A percentile compares a stretch with the other conserved stretches of the same genome.
phyloP scores from a whole-genome alignment of 2,113 vertebrate species.

The Pteruthius melanotis region DNA sequence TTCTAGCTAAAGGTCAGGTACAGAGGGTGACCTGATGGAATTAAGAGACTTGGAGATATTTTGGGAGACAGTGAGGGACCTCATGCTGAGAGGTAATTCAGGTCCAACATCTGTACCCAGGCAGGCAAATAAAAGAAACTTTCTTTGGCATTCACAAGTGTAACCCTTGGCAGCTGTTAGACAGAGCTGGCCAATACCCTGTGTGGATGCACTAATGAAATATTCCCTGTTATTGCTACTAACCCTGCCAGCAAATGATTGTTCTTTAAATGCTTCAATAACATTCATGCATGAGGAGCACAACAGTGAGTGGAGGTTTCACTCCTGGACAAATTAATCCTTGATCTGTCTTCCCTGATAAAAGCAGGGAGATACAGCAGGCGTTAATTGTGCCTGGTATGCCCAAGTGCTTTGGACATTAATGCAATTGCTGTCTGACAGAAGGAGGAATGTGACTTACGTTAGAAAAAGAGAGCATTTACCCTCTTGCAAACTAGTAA shows the following conservation, averaged over 20 bases:
- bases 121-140: not conserved
- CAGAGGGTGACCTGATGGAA: not conserved
- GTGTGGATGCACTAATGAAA: not conserved
- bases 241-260: not conserved
- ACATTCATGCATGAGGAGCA: not conserved
- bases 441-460: not conserved
- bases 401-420: not conserved
- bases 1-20: not conserved
- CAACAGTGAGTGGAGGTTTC: not conserved
- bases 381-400: not conserved
- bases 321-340: not conserved
- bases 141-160: not conserved
- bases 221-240: not conserved
- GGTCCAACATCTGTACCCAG: not conserved
- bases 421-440: not conserved
- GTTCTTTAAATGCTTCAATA: not conserved
- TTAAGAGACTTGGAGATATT: not conserved
- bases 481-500: not conserved
- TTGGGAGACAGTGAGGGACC: not conserved
- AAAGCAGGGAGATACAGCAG: not conserved
- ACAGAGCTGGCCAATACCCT: not conserved
- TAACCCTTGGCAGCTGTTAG: not conserved
- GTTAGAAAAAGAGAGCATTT: not conserved
- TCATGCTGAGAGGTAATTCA: not conserved
- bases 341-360: not conserved